Evolutionary conservation across 2,113 vertebrate genomes (phyloP), one percentile per base, ranked within the genome.

Genomic region (Aspiorhynchus laticeps): DNA sequence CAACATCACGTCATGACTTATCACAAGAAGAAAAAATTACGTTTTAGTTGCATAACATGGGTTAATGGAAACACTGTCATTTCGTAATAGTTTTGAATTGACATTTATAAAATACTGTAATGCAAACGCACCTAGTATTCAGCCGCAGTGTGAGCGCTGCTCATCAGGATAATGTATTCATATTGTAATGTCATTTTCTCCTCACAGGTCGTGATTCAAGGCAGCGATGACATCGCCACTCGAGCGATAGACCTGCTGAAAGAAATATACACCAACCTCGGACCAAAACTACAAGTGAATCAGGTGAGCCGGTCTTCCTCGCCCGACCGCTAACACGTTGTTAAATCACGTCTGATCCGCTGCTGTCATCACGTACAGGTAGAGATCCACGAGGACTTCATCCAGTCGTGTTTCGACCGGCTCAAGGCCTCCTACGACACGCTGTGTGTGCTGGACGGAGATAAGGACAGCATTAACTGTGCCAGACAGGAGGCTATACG

Each of bases 321-420:
- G 4, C 10, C n/a, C 2, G 4, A 10, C 65, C 15, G 1, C 0
- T 4, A 7, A 0, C 33, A 24, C 33, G 19, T 26, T 0, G 2
- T 5, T 2, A 7, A 19, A 43, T 63, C 21, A 24, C 4, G 15
- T 53, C 67, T 24, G 71, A 74, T 7, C 56, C 12, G n/a, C 1
- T 26, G 19, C 41, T 51, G n/a, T 36, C n/a, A 1, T 14, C n/a
- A 4, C 43, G 31, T 7, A 86, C 91, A 99, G 98, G 97, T 99
- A 91, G 98, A 97, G 92, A 99, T 99, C 93, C 98, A 99, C 65
- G 98, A 99, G 92, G 98, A 99, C 91, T 99, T 99, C 90, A 98
- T 99, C 93, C 98, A 99, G 92, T 99, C 98, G n/a, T 99, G 98
- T 93, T 99, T 99, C 61, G 98, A 99, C 94, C 98, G 98, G 86